Conservation (phyloP, 2,888 invertebrate genomes). For the Trimorus sp. region DNA sequence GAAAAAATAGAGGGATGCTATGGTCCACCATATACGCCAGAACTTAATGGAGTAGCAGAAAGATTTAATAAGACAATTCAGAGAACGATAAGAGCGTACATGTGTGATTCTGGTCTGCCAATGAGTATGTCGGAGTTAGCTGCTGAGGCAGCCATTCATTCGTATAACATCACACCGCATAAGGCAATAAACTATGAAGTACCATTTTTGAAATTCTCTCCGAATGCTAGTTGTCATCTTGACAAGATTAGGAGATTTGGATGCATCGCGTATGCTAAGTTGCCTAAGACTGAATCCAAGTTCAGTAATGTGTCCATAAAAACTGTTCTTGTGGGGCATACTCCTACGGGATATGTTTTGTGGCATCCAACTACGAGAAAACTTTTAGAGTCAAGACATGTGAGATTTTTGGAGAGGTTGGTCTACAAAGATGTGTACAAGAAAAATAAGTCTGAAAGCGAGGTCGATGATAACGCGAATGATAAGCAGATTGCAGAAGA, state of each 20-base stretch:
- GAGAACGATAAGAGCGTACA: too few species aligned
- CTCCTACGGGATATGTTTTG: slow-evolving; percentile 36
- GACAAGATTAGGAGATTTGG: slow-evolving; percentile 16
- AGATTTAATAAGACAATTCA: slow-evolving; percentile 41
- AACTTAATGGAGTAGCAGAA: slow-evolving; percentile 11
- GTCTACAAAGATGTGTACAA: slow-evolving; percentile 11
- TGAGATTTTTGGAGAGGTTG: neutral
- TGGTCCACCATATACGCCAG: too few species aligned
- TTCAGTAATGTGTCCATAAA: neutral
- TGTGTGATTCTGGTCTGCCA: too few species aligned
- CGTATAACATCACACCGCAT: slow-evolving; percentile 59
- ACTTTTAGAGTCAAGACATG: slow-evolving; percentile 39
- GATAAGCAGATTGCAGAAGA: too few species aligned
- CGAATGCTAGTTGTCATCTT: slow-evolving; percentile 11
- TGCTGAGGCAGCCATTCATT: too few species aligned
- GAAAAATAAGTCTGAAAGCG: neutral
- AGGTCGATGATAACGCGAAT: too few species aligned
- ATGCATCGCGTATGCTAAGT: slow-evolving; percentile 6
- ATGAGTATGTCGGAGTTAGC: too few species aligned
- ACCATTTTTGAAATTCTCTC: slow-evolving; percentile 40
- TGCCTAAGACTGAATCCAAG: slow-evolving; percentile 16
- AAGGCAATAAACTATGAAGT: too few species aligned
- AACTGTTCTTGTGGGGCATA: slow-evolving; percentile 4
- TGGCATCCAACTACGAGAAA: slow-evolving; percentile 58
- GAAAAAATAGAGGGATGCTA: slow-evolving; percentile 22